These are phyloP conservation scores for Equus quagga DNA, from an alignment of 2,113 vertebrate genomes.

Conservation along the genomic window DNA sequence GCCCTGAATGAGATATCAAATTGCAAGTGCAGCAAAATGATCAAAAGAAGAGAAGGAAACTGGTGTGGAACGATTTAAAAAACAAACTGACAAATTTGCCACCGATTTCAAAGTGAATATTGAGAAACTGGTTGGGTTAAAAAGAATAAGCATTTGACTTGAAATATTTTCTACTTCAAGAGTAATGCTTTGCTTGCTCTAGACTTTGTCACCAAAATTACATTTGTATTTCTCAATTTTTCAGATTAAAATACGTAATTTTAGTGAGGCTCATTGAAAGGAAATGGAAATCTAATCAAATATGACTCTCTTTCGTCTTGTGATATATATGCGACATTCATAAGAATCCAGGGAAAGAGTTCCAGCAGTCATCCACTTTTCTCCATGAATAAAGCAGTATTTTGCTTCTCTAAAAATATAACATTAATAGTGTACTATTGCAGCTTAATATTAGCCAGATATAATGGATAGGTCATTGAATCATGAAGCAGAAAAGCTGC, in stretches of 20 bases:
- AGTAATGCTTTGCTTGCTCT: not conserved
- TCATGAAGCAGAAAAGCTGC: not conserved
- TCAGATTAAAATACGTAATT: conserved; percentile 46
- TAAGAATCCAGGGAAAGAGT: not conserved
- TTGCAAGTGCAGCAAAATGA: conserved; percentile 51
- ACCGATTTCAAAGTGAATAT: conserved; percentile 52
- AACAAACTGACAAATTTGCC: not conserved
- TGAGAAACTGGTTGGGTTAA: conserved; percentile 22
- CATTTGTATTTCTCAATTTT: not conserved
- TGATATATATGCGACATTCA: not conserved
- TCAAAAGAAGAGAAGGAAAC: conserved; percentile 58
- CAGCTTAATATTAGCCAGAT: not conserved
- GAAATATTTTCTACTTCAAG: not conserved
- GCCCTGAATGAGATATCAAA: conserved; percentile 85
- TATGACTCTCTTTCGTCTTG: not conserved
- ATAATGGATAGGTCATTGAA: not conserved
- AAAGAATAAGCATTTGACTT: not conserved
- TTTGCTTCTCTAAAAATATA: conserved; percentile 21
- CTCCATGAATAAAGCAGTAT: not conserved
- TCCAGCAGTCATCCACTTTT: not conserved
- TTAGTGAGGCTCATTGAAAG: conserved; percentile 1
- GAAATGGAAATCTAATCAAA: conserved; percentile 48
- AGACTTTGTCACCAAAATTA: not conserved
- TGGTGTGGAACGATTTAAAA: not conserved
- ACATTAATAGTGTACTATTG: not conserved